A percentile compares a stretch with the other conserved stretches of the same genome.
These are phyloP conservation scores for Tyria jacobaeae DNA, from an alignment of 2,888 invertebrate genomes.

Conservation along the genomic window DNA sequence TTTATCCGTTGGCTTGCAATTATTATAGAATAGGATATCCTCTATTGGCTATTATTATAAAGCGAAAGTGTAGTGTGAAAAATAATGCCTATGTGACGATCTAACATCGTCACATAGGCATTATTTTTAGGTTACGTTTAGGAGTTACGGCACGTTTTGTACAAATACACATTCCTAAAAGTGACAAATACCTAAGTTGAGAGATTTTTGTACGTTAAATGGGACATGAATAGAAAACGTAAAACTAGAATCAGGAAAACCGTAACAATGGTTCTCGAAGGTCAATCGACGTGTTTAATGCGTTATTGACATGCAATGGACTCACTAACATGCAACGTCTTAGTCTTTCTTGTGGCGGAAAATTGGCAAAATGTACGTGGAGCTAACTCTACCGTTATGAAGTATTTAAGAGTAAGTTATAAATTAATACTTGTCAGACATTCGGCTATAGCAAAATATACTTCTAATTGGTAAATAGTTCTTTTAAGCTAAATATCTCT, in stretches of 20 bases:
- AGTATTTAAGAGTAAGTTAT: constrained; percentile 6
- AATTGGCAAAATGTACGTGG: constrained; percentile 17
- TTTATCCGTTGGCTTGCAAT: no score
- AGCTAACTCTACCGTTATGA: constrained; percentile 11
- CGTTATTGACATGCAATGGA: constrained; percentile 15
- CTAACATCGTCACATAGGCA: no score
- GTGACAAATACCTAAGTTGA: no score
- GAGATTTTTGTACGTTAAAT: background rate
- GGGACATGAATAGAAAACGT: constrained; percentile 11
- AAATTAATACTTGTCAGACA: background rate
- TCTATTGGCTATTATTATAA: no score
- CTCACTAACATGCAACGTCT: constrained; percentile 16
- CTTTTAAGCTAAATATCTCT: no score
- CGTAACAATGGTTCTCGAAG: constrained; percentile 21
- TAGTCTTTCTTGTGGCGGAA: constrained; percentile 15
- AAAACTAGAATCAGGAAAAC: constrained; percentile 16
- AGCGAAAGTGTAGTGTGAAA: background rate
- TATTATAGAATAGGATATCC: background rate
- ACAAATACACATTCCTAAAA: background rate
- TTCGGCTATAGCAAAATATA: no score
- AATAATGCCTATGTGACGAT: no score
- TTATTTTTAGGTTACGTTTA: background rate
- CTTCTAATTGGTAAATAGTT: no score
- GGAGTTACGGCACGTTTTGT: background rate
- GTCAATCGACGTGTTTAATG: constrained; percentile 13